These are phyloP conservation scores for Epirrhoe tristata DNA, from an alignment of 2,888 invertebrate genomes.

Conservation along the genomic window DNA sequence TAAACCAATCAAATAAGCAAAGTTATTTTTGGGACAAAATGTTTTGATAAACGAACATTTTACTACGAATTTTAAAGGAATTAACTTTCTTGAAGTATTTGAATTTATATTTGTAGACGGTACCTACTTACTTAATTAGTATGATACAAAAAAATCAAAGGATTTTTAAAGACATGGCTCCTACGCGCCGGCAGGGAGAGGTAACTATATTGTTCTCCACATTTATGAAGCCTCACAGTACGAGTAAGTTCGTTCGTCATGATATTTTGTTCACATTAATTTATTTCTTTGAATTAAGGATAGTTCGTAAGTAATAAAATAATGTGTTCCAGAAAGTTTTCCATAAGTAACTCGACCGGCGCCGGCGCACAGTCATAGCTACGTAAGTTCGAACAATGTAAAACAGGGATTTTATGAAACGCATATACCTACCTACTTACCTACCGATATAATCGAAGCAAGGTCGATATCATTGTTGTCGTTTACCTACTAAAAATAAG, in stretches of 20 bases:
- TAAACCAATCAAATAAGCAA: constrained; percentile 22
- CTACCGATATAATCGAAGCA: constrained; percentile 29
- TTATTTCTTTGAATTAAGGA: constrained; percentile 46
- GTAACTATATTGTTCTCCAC: too few relatives aligned
- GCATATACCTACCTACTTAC: constrained; percentile 44
- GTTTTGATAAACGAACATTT: constrained; percentile 18
- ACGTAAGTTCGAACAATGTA: constrained; percentile 65
- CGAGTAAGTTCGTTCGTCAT: constrained; percentile 9
- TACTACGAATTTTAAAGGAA: not conserved
- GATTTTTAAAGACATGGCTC: too few relatives aligned
- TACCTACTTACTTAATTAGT: too few relatives aligned
- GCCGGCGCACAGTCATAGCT: constrained; percentile 62
- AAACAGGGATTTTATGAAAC: constrained; percentile 77
- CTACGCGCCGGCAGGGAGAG: too few relatives aligned
- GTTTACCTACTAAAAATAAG: not conserved
- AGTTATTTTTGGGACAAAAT: constrained; percentile 16
- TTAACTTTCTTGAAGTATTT: too few relatives aligned
- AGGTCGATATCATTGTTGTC: constrained; percentile 16
- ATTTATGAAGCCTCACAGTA: too few relatives aligned
- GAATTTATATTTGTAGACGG: too few relatives aligned
- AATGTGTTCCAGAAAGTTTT: constrained; percentile 82
- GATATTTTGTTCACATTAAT: constrained; percentile 20
- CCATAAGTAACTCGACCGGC: constrained; percentile 67
- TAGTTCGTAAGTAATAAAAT: constrained; percentile 45
- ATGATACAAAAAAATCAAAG: too few relatives aligned